Evolutionary conservation across 2,113 vertebrate genomes (phyloP).

Genomic region (crab-eating macaque (Macaca fascicularis)): T2T-MFA8v1.1 NC_088388.1:22951001-22951500

Average conservation of each 20-base stretch:
- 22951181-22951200: neutral
- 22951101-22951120: neutral
- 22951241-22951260: neutral
- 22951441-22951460: conserved; percentile 3
- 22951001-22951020: neutral
- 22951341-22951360: neutral
- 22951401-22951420: neutral
- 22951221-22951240: neutral
- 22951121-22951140: neutral
- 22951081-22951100: neutral
- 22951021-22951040: neutral
- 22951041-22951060: neutral
- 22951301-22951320: neutral
- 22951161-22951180: neutral
- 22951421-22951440: neutral
- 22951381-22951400: neutral
- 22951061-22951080: neutral
- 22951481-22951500: neutral
- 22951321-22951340: neutral
- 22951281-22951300: neutral
- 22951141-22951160: neutral
- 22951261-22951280: neutral
- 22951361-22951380: neutral
- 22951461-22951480: neutral
- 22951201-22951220: neutral